Conservation (phyloP, 2,113 vertebrate species). For the Rhinoptilus africanus region DNA sequence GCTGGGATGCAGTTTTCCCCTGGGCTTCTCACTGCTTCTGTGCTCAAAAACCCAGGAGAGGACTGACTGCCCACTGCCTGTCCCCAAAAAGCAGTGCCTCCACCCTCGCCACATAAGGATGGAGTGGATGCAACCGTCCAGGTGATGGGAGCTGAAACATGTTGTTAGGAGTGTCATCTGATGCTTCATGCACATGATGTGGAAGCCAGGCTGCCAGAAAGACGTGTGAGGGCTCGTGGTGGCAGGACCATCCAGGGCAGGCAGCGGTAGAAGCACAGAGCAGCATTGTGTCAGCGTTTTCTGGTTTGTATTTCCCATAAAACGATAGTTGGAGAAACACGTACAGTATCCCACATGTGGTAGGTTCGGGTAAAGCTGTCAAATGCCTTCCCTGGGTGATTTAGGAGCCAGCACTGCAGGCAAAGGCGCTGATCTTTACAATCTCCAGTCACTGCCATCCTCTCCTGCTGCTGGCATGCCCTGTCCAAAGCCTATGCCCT, state of each 20-base stretch:
- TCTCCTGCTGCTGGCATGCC: accelerated
- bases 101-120: background rate
- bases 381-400: background rate
- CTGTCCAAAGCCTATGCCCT: background rate
- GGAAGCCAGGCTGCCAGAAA: background rate
- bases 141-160: background rate
- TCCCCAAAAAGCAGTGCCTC: background rate
- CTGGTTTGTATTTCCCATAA: background rate
- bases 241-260: background rate
- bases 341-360: background rate
- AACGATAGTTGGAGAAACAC: background rate
- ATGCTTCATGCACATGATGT: background rate
- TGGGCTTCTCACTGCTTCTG: background rate
- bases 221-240: accelerated
- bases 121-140: background rate
- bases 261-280: background rate
- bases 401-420: background rate
- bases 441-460: background rate
- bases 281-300: background rate
- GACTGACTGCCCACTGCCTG: accelerated
- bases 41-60: background rate
- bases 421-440: accelerated
- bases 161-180: background rate
- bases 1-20: background rate
- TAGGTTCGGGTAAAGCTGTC: background rate